Evolutionary conservation across 1,140 invertebrate genomes (phyloP), one percentile per base, ranked within the genome.

Genomic region (Nasonia vitripennis): DNA sequence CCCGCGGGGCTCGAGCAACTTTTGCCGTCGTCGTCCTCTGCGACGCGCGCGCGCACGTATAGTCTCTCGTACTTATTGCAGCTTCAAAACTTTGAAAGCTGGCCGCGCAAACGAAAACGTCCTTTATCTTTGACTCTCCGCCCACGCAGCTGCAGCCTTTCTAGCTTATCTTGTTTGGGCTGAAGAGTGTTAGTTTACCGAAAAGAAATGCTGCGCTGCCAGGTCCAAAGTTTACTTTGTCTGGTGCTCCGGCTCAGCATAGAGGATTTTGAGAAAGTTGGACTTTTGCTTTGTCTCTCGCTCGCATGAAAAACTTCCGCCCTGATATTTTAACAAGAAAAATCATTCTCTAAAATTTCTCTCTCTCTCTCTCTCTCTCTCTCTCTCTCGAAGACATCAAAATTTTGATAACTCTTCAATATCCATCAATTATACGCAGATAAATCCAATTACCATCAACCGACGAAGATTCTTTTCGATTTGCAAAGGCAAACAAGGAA

Each of bases 11-110:
- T 17, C 70, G 68, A 17, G n/a, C n/a, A 51, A 78, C 45, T 78
- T 85, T 88, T 85, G 85, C 86, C 68, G 83, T 85, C 78, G 84
- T 84, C 86, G 84, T 87, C 81, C 84, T 83, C 84, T 86, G 84
- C 17, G 6, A 17, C 14, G 17, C 55, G 55, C 14, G 55, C 20
- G 14, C 55, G 55, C 27, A 27, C 27, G 34, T n/a, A 62, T 62
- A 62, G 17, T 62, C 20, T 31, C 88, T 87, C 86, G 37, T 45
- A 45, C 37, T 75, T 75, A 75, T 75, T 75, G 34, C 37, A 75
- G 37, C 73, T 20, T 31, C 70, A 71, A 74, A 74, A 74, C 71
- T 73, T 73, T 37, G 48, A 34, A 17, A 70, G 67, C 67, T 70
- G 37, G 20, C 20, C 68, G 68, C 68, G 68, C 37, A n/a, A 74